Evolutionary conservation across 2,113 vertebrate species (phyloP).

Genomic region (Tachysurus fulvidraco): DNA sequence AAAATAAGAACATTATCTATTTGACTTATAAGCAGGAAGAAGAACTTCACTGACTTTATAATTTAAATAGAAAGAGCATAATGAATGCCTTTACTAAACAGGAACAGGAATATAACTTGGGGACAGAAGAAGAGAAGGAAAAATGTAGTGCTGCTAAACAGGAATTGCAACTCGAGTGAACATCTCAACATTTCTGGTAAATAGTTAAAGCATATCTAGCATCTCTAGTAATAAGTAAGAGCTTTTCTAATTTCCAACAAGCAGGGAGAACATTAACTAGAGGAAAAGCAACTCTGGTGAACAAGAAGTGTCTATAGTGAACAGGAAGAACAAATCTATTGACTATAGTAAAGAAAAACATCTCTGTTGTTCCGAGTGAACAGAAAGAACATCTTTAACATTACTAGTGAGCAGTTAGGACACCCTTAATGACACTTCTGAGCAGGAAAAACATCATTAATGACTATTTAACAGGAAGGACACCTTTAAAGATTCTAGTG

Average conservation of each 20-base stretch:
- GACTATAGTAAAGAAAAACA: background rate
- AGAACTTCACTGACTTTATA: too few relatives aligned
- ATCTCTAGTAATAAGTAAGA: background rate
- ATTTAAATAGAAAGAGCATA: too few relatives aligned
- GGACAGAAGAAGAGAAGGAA: too few relatives aligned
- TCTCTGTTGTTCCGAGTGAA: background rate
- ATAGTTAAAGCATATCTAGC: too few relatives aligned
- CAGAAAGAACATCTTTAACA: background rate
- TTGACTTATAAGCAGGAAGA: too few relatives aligned
- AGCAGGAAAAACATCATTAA: slow-evolving; percentile 37
- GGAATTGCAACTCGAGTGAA: too few relatives aligned
- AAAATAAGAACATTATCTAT: too few relatives aligned
- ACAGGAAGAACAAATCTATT: background rate
- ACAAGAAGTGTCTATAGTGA: background rate
- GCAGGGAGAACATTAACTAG: background rate
- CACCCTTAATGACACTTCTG: slow-evolving; percentile 10
- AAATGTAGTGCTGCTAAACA: too few relatives aligned
- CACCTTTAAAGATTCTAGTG: background rate
- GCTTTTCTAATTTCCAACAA: background rate
- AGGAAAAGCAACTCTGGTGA: background rate
- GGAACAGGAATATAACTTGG: too few relatives aligned
- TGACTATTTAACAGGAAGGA: background rate
- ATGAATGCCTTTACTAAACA: too few relatives aligned
- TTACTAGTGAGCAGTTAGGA: background rate
- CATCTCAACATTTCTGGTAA: too few relatives aligned